These are phyloP conservation scores for Palloptera scutellata DNA, from an alignment of 2,888 invertebrate genomes.

Conservation along the genomic window DNA sequence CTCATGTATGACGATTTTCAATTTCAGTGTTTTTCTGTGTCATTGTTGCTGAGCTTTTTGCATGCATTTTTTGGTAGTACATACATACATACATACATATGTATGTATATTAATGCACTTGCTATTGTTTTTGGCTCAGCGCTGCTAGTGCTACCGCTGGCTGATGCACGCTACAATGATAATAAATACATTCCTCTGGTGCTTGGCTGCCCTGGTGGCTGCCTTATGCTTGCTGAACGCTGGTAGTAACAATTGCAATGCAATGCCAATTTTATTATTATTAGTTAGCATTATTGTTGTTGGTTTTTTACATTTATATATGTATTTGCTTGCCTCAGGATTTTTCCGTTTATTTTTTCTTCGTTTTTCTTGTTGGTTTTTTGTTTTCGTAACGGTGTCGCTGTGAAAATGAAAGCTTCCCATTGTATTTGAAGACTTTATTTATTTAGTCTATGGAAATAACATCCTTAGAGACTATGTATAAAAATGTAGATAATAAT, in stretches of 20 bases:
- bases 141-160: constrained; percentile 46
- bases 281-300: constrained; percentile 19
- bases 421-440: background rate
- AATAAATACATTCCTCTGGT: constrained; percentile 30
- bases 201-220: constrained; percentile 32
- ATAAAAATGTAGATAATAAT: no score
- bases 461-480: no score
- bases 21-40: constrained; percentile 8
- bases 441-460: no score
- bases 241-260: constrained; percentile 10
- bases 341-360: constrained; percentile 35
- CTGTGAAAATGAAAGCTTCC: constrained; percentile 61
- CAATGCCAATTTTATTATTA: no score
- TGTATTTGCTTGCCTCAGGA: constrained; percentile 27
- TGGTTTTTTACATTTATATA: constrained; percentile 18
- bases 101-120: constrained; percentile 43
- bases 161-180: constrained; percentile 8
- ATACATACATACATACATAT: background rate
- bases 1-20: background rate
- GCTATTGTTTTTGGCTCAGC: constrained; percentile 42
- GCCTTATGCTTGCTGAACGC: constrained; percentile 6
- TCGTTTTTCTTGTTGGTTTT: constrained; percentile 39
- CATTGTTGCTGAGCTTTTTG: constrained; percentile 15
- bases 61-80: constrained; percentile 4
- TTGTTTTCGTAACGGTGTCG: constrained; percentile 50